Base-by-base conservation (phyloP, 2,113 vertebrate genomes). In the Pardalotus punctatus region DNA sequence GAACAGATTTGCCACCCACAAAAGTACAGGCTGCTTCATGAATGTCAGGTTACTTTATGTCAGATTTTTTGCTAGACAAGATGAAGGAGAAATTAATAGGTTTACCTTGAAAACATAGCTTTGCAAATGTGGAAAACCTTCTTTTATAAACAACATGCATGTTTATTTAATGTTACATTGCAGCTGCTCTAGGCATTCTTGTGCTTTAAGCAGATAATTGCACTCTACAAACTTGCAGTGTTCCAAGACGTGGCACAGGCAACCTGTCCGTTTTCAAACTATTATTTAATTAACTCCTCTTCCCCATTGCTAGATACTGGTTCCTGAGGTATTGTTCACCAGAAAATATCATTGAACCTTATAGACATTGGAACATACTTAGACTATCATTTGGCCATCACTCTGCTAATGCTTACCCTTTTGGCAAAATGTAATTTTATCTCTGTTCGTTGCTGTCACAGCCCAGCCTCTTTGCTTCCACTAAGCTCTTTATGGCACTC, bases 1-100 rank as follows among this genome's bases (percentile, higher is more conserved):
- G 94, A 97, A 95, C 95, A 95, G 95, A 96, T 96, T 95, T 97
- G 80, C 82, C 80, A 90, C 71, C 72, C 76, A 86, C 82, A 81
- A 81, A 94, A 88, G 60, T 90, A 93, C 94, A 94, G 93, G 81
- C 64, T 92, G 93, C 71, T 51, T 93, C 47, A 3, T 28, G 80
- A 64, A 40, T 86, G 67, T 45, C 64, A 36, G 86, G 76, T 92
- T 67, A 28, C 29, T 31, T 23, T 8, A n/a, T 21, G 91, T 83
- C 91, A 74, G 54, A 48, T 66, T 92, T 73, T 57, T 83, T 0
- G 3, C 67, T 88, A 88, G 82, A 77, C 47, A 12, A 70, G 58
- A 83, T 86, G 47, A 88, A 70, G 33, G 27, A 77, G 54, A 62
- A 88, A 69, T 70, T 27, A 87, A 77, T 65, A 70, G 54, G 29